phyloP scores from a whole-genome alignment of 2,888 invertebrate genomes.

The Leucophenga maculata region DNA sequence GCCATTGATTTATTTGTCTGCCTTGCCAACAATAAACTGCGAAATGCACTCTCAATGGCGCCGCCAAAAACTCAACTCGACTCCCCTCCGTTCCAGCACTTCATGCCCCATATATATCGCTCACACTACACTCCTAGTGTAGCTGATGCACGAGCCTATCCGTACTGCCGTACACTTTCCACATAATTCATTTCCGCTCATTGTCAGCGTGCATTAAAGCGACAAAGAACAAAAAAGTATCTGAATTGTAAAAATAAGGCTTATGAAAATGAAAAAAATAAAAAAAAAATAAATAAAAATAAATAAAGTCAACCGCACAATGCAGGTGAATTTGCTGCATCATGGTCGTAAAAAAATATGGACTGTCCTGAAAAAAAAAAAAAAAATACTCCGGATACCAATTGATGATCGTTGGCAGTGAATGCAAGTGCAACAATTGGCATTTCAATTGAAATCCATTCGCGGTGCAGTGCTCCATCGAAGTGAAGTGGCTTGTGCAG shows the following conservation, averaged over 20 bases:
- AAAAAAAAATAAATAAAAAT: conserved; percentile 11
- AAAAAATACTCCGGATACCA: conserved; percentile 19
- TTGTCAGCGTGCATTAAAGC: conserved; percentile 64
- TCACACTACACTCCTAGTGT: background rate
- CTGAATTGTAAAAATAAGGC: conserved; percentile 54
- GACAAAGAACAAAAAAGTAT: conserved; percentile 43
- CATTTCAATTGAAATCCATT: conserved; percentile 56
- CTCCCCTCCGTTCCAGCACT: background rate
- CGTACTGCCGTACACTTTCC: conserved; percentile 37
- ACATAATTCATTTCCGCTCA: conserved; percentile 70
- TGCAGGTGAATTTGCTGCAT: conserved; percentile 67
- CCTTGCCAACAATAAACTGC: conserved; percentile 60
- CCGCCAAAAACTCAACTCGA: background rate
- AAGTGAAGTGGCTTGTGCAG: background rate
- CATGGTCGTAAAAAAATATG: conserved; percentile 17
- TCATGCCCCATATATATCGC: background rate
- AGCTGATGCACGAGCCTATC: conserved; percentile 4
- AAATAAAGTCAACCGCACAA: conserved; percentile 53
- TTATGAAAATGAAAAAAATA: conserved; percentile 16
- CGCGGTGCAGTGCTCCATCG: conserved; percentile 58
- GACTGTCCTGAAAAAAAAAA: conserved; percentile 24
- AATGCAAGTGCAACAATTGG: conserved; percentile 50
- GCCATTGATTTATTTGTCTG: conserved; percentile 70
- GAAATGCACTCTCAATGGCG: conserved; percentile 59
- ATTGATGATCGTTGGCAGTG: conserved; percentile 6